These are phyloP conservation scores for Pentalonia nigronervosa DNA, from an alignment of 1,140 invertebrate genomes.

Conservation along the genomic window DNA sequence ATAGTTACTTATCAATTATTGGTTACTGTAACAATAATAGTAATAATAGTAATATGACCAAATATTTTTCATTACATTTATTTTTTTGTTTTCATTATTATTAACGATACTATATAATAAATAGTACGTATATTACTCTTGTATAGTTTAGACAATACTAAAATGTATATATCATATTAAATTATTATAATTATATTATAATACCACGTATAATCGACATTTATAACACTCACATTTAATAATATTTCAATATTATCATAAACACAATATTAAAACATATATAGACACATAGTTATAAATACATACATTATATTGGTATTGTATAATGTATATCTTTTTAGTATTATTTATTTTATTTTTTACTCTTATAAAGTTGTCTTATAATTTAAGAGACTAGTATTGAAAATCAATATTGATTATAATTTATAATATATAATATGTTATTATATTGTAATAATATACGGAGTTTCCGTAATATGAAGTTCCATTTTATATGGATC, in stretches of 20 bases:
- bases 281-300: not conserved
- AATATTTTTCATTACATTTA: not conserved
- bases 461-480: not conserved
- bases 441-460: not conserved
- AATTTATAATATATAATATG: not conserved
- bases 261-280: not conserved
- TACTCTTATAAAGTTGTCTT: not conserved
- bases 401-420: constrained; percentile 2
- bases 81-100: constrained; percentile 4
- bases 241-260: not conserved
- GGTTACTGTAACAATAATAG: not conserved
- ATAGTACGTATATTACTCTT: not conserved
- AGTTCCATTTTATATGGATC: not conserved
- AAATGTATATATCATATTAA: not conserved
- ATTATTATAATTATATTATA: constrained; percentile 2
- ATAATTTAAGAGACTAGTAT: constrained; percentile 28
- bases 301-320: not conserved
- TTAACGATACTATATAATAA: constrained; percentile 11
- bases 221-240: constrained; percentile 23
- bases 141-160: not conserved
- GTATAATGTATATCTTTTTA: not conserved
- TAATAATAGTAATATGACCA: constrained; percentile 5
- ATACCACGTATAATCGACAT: constrained; percentile 4
- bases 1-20: constrained; percentile 11
- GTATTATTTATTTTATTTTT: not conserved